These are phyloP conservation scores for Danionella cerebrum DNA, from an alignment of 2,113 vertebrate species.

Conservation along the genomic window DNA sequence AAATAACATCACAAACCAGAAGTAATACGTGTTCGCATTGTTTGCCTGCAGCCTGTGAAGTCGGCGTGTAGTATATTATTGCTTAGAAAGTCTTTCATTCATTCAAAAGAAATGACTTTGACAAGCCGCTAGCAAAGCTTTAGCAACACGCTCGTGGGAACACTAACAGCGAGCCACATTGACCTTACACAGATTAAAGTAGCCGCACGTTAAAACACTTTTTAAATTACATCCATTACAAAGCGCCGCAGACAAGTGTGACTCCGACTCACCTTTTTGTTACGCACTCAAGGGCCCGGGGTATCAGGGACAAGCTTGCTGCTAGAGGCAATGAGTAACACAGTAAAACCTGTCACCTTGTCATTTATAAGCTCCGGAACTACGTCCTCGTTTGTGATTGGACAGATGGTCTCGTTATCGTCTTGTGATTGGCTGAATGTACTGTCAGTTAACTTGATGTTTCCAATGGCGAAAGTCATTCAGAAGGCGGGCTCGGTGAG, in stretches of 20 bases:
- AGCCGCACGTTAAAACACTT: not conserved
- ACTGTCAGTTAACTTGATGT: not conserved
- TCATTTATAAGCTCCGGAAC: constrained; percentile 56
- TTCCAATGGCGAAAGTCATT: constrained; percentile 7
- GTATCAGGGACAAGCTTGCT: constrained; percentile 17
- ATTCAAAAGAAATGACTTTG: not conserved
- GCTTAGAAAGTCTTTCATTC: not conserved
- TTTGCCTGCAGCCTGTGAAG: no score
- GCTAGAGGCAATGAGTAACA: constrained; percentile 48
- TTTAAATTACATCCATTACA: no score
- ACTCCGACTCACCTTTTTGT: constrained; percentile 48
- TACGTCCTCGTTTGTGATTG: constrained; percentile 63
- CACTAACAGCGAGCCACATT: not conserved
- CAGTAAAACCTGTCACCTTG: constrained; percentile 56
- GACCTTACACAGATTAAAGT: not conserved
- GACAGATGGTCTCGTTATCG: not conserved
- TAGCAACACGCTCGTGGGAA: constrained; percentile 1
- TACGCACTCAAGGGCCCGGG: constrained; percentile 43
- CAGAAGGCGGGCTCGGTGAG: not conserved
- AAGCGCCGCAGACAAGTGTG: not conserved
- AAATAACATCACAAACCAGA: not conserved
- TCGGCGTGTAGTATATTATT: not conserved
- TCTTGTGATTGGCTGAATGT: constrained; percentile 19
- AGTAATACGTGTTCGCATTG: not conserved
- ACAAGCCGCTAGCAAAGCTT: not conserved